These are phyloP conservation scores for Antechinus flavipes DNA, from an alignment of 2,113 vertebrate genomes.

Conservation along the genomic window DNA sequence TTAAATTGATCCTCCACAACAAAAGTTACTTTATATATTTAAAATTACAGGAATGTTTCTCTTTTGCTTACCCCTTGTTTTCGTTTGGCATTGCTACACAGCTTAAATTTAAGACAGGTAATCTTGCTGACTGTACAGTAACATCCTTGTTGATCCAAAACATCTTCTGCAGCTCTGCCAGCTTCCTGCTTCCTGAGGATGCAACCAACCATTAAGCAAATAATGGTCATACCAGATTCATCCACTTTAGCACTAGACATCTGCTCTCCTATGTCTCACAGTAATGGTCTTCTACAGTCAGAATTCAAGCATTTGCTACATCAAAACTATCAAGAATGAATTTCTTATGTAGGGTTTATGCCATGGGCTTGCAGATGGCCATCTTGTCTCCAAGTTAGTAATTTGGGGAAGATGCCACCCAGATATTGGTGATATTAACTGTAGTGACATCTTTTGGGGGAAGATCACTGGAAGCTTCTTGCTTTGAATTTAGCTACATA, in stretches of 20 bases:
- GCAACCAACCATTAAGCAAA: slow-evolving; percentile 90
- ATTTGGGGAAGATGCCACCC: slow-evolving; percentile 90
- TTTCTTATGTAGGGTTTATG: slow-evolving; percentile 90
- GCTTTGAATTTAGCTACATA: slow-evolving; percentile 88
- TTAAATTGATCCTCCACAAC: neutral
- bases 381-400: slow-evolving; percentile 94
- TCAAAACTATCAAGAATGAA: slow-evolving; percentile 92
- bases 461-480: slow-evolving; percentile 90
- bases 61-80: slow-evolving; percentile 15
- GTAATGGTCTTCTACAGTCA: slow-evolving; percentile 97
- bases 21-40: neutral
- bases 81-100: slow-evolving; percentile 63
- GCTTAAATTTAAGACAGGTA: slow-evolving; percentile 89
- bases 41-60: slow-evolving; percentile 62
- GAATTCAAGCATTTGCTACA: slow-evolving; percentile 91
- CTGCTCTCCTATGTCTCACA: slow-evolving; percentile 93
- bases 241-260: slow-evolving; percentile 88
- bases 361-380: slow-evolving; percentile 92
- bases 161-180: slow-evolving; percentile 92
- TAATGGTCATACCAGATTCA: slow-evolving; percentile 88
- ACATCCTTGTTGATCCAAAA: slow-evolving; percentile 94
- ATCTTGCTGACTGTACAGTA: slow-evolving; percentile 89
- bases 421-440: slow-evolving; percentile 89
- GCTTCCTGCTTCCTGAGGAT: slow-evolving; percentile 92
- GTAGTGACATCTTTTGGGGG: slow-evolving; percentile 88